Conservation (phyloP, 30 jellyfish, hydroid and myxozoan genomes). For the Chrysaora quinquecirrha region DNA sequence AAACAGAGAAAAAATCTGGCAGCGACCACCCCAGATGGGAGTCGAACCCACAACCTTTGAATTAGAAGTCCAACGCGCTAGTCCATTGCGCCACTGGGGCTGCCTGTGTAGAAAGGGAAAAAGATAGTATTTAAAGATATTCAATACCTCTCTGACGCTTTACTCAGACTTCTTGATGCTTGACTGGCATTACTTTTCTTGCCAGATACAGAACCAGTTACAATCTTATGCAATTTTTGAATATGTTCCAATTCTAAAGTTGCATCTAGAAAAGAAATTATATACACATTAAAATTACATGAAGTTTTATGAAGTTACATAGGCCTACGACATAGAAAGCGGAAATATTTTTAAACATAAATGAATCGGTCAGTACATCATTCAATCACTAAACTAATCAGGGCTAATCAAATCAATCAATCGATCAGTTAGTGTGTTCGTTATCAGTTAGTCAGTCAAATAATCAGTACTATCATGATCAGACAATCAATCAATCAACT, state of each 20-base stretch:
- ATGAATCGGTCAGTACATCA: not conserved
- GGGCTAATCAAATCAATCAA: not conserved
- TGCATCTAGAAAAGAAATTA: constrained; percentile 30
- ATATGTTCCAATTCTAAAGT: constrained; percentile 55
- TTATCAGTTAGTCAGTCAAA: no score
- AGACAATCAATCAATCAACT: no score
- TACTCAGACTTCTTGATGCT: constrained; percentile 17
- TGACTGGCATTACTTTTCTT: constrained; percentile 5
- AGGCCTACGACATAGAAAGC: not conserved
- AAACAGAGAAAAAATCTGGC: constrained; percentile 16
- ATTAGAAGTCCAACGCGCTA: constrained; percentile 86
- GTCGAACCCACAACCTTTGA: constrained; percentile 86
- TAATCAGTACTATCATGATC: no score
- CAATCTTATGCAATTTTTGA: constrained; percentile 23
- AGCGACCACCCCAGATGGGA: constrained; percentile 88
- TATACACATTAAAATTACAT: not conserved
- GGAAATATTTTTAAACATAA: not conserved
- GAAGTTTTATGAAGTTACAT: no score
- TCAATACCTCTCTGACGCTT: constrained; percentile 40
- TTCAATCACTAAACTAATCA: not conserved
- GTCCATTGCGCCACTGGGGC: constrained; percentile 92
- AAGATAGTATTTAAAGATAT: not conserved
- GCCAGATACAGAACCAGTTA: constrained; percentile 48
- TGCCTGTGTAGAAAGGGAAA: constrained; percentile 30
- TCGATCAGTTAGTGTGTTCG: not conserved